Base-by-base conservation (phyloP, 1,140 invertebrate genomes). In the Microplitis mediator region DNA sequence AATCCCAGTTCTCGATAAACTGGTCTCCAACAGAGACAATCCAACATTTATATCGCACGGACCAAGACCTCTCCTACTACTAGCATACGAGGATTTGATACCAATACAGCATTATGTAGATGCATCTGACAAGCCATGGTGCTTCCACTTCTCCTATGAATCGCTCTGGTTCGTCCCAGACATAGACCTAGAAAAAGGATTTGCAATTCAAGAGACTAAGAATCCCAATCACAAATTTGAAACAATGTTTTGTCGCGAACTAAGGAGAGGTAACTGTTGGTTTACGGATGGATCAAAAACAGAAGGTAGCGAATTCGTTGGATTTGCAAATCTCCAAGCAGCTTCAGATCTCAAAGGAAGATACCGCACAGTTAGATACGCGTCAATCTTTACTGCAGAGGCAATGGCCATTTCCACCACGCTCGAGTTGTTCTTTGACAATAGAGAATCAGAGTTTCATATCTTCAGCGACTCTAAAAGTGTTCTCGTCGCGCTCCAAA, bases 261-360 rank as follows among this genome's bases (percentile, higher is more conserved):
- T 69, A 32, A 11, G 3, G 4, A 36, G 63, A 13, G 16, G 34
- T 14, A 34, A 13, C 2, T 62, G 45, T 4, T 73, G 64, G n/a
- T 73, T 39, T 54, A 62, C 69, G 9, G 69, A 71, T 63, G 62
- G 45, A 8, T 64, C 69, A 4, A 71, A 64, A 14, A 14, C 54
- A 35, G 34, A 34, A 4, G 23, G 8, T 13, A 13, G 50, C 34
- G 34, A 65, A 4, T 65, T 64, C 35, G 6, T 71, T 16, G 61
- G 61, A 16, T 65, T 71, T 54, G 31, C 50, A 3, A n/a, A 35
- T 9, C 8, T 71, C 1, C 9, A 13, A 6, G n/a, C 23, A 45
- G 16, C 13, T 1, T 14, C 8, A 4, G 6, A 34, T 3, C 3
- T 31, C 14, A 23, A 51, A 11, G 13, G 2, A 70, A 62, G 31